These are phyloP conservation scores for Ceratina calcarata DNA, from an alignment of 1,140 invertebrate species.

Conservation along the genomic window DNA sequence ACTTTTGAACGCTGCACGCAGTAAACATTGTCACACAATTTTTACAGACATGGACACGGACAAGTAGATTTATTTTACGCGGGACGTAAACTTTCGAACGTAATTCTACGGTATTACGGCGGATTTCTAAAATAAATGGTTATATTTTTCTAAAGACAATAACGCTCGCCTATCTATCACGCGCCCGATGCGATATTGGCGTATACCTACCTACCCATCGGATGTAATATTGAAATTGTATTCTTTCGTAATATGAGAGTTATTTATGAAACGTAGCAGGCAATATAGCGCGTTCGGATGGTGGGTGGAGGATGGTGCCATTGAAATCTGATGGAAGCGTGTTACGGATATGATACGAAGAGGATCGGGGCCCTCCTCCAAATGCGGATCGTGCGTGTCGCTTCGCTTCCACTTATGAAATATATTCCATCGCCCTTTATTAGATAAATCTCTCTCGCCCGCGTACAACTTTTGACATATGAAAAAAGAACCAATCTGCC, in stretches of 20 bases:
- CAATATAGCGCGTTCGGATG: constrained; percentile 67
- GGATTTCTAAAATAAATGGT: constrained; percentile 78
- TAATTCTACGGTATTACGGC: constrained; percentile 61
- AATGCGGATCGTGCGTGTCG: constrained; percentile 48
- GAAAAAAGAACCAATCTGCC: neutral
- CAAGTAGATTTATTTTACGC: neutral
- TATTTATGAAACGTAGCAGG: constrained; percentile 78
- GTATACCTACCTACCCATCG: constrained; percentile 66
- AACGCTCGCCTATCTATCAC: constrained; percentile 79
- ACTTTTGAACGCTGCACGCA: neutral
- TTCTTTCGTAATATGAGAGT: constrained; percentile 76
- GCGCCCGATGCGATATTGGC: constrained; percentile 77
- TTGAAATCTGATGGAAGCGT: constrained; percentile 62
- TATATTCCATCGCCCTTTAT: constrained; percentile 11
- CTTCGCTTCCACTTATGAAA: constrained; percentile 8
- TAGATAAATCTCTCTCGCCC: neutral
- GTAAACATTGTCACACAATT: neutral
- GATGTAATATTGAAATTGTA: constrained; percentile 79
- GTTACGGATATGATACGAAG: constrained; percentile 66
- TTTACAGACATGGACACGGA: neutral
- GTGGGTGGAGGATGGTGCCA: constrained; percentile 5
- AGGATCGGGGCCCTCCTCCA: constrained; percentile 61
- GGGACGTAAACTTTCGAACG: neutral
- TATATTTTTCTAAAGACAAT: constrained; percentile 80
- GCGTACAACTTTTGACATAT: neutral